Percentiles rank a stretch among this genome's conserved stretches.
These are phyloP conservation scores for Imbricaverruca yamaguchii DNA, from an alignment of 2,888 invertebrate genomes.

Conservation along the genomic window DNA sequence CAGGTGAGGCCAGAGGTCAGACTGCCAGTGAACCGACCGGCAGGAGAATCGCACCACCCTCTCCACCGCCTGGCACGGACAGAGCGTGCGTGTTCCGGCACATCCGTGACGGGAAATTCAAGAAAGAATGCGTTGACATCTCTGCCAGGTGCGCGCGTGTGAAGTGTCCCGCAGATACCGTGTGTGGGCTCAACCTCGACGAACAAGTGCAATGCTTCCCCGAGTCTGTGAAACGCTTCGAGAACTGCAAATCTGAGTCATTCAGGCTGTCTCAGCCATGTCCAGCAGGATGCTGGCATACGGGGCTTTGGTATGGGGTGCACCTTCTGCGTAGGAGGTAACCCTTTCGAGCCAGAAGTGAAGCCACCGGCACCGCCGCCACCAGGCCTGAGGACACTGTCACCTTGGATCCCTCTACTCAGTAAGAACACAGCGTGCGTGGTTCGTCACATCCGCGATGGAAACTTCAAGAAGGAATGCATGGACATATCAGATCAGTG, in stretches of 20 bases:
- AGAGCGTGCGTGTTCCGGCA: neutral
- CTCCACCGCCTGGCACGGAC: neutral
- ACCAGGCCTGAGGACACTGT: too few relatives aligned
- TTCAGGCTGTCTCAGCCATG: neutral
- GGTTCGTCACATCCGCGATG: neutral
- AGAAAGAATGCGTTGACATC: neutral
- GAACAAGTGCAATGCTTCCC: neutral
- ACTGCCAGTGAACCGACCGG: too few relatives aligned
- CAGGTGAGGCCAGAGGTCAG: too few relatives aligned
- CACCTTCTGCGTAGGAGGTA: neutral
- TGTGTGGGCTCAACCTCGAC: neutral
- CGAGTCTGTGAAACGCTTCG: neutral
- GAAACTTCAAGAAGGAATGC: neutral
- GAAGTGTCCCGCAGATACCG: neutral
- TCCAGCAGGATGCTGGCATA: neutral
- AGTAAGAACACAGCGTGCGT: neutral
- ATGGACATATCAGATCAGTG: neutral
- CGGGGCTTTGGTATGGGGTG: neutral
- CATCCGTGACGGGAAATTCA: neutral
- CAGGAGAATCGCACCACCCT: too few relatives aligned
- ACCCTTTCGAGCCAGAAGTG: neutral
- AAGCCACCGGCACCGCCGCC: neutral
- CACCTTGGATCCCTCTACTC: neutral
- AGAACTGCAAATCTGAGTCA: neutral
- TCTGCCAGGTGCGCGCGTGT: neutral